Percentiles rank a stretch among this genome's conserved stretches.
Conservation (phyloP, 2,113 vertebrate species). For the Litocranius walleri region DNA sequence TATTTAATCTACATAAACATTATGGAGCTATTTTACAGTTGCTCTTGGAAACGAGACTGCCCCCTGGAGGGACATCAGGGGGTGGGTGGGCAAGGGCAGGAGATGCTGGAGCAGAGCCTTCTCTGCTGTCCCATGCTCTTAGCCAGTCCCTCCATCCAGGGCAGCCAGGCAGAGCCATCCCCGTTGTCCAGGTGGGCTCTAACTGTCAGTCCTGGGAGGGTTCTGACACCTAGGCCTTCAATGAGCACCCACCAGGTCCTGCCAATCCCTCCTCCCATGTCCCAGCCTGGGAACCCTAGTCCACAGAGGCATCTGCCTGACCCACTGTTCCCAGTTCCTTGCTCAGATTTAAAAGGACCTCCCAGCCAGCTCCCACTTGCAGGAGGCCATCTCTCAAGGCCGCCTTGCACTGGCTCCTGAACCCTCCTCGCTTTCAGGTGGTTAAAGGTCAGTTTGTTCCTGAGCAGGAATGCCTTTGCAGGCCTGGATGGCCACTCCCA, state of each 20-base stretch:
- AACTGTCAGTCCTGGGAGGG: background rate
- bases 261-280: fast-evolving
- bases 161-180: background rate
- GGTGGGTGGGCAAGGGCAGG: background rate
- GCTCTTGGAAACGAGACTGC: background rate
- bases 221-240: background rate
- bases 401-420: background rate
- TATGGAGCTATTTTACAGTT: background rate
- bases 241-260: too few relatives aligned
- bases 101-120: background rate
- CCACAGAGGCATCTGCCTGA: background rate
- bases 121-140: background rate
- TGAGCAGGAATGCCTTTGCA: background rate
- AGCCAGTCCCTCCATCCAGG: background rate
- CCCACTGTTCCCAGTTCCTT: background rate
- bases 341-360: background rate
- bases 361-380: background rate
- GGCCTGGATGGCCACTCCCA: background rate
- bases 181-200: background rate
- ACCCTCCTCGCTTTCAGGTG: background rate
- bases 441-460: background rate
- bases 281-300: background rate
- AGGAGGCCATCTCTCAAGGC: background rate
- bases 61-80: too few relatives aligned
- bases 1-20: background rate